phyloP scores from a whole-genome alignment of 37 sponge, comb jelly and placozoan species.

The Crambe crambe region DNA sequence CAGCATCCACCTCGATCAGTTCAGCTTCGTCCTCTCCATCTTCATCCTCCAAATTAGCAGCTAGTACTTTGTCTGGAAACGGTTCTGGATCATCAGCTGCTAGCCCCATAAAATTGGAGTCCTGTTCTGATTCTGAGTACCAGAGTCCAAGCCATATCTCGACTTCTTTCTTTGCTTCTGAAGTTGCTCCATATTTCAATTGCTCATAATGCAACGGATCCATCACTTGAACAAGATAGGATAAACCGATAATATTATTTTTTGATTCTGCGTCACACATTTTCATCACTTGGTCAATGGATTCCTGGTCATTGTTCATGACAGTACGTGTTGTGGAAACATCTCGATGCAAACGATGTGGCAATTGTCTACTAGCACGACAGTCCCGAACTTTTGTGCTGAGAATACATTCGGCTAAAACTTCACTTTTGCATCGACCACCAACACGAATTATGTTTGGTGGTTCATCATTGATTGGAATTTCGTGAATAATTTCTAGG shows the following conservation, averaged over 20 bases:
- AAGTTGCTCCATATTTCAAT: background rate
- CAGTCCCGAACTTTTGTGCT: constrained; percentile 5
- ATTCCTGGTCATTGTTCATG: background rate
- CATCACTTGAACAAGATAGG: constrained; percentile 2
- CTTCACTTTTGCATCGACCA: constrained; percentile 82
- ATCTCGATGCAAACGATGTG: background rate
- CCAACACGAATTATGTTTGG: constrained; percentile 84
- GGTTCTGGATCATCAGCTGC: background rate
- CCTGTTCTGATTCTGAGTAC: constrained; percentile 22
- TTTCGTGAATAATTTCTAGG: constrained; percentile 58
- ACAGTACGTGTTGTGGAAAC: background rate
- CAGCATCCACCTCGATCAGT: constrained; percentile 55
- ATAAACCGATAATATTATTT: constrained; percentile 6
- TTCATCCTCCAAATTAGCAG: background rate
- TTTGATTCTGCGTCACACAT: background rate
- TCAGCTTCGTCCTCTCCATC: background rate
- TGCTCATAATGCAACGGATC: constrained; percentile 12
- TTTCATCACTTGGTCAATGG: background rate
- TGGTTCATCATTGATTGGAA: constrained; percentile 13
- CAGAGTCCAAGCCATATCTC: constrained; percentile 70
- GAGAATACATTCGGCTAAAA: constrained; percentile 49
- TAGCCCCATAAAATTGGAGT: background rate
- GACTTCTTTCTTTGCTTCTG: constrained; percentile 36
- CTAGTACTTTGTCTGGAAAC: background rate
- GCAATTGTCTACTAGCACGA: constrained; percentile 1